These are phyloP conservation scores for Lottia gigantea DNA, from an alignment of 2,888 invertebrate genomes.

Conservation along the genomic window DNA sequence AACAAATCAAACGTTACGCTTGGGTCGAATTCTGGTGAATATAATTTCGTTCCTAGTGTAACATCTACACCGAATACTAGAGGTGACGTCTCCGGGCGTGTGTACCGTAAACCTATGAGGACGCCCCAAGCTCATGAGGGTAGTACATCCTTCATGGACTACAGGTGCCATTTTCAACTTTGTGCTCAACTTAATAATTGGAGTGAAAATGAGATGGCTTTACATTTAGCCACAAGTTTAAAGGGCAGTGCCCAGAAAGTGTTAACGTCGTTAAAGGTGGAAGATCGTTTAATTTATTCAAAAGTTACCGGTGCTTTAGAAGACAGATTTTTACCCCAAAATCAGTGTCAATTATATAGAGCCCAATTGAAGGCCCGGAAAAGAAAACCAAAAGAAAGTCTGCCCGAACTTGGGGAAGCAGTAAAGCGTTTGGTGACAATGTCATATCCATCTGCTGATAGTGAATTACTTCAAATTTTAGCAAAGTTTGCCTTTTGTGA, in stretches of 20 bases:
- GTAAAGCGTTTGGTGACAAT: not conserved
- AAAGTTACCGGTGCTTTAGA: not conserved
- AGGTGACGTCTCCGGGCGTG: too few species aligned
- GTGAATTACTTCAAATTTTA: not conserved
- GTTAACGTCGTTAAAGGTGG: not conserved
- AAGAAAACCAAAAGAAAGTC: not conserved
- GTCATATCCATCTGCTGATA: not conserved
- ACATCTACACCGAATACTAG: too few species aligned
- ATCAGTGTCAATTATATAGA: not conserved
- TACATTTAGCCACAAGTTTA: not conserved
- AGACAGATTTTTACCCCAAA: not conserved
- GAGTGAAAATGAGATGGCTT: not conserved
- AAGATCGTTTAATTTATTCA: not conserved
- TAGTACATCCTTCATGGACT: not conserved
- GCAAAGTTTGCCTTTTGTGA: slow-evolving; percentile 1
- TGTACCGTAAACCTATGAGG: not conserved
- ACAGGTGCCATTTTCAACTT: not conserved
- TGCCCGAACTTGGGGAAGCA: not conserved
- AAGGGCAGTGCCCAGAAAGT: slow-evolving; percentile 1
- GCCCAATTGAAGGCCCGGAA: slow-evolving; percentile 1
- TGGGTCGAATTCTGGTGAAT: too few species aligned
- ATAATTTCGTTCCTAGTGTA: too few species aligned
- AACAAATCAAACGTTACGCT: too few species aligned
- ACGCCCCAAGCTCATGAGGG: slow-evolving; percentile 1
- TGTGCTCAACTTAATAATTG: slow-evolving; percentile 3